These are phyloP conservation scores for Ctenicera cuprea DNA, from an alignment of 2,888 invertebrate genomes.

Conservation along the genomic window DNA sequence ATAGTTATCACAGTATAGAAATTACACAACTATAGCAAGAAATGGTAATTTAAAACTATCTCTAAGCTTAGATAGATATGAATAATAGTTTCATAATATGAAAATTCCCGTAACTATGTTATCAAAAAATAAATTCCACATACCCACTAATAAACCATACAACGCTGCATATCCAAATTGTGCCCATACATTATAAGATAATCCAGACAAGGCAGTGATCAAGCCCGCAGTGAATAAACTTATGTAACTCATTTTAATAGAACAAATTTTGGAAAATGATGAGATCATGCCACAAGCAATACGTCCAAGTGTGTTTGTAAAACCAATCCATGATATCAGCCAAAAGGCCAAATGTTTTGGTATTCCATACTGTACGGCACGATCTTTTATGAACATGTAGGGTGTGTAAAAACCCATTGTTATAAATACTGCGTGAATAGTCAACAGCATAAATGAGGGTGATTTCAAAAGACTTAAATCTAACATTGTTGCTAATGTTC, in stretches of 20 bases:
- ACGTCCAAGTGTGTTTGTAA: constrained; percentile 91
- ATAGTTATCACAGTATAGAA: no score
- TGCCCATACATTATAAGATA: constrained; percentile 75
- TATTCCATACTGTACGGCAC: constrained; percentile 76
- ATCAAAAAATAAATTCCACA: constrained; percentile 69
- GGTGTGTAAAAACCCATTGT: constrained; percentile 96
- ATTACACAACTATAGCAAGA: no score
- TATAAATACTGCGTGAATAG: constrained; percentile 90
- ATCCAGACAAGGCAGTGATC: constrained; percentile 85
- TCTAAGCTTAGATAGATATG: no score
- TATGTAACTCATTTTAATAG: constrained; percentile 52
- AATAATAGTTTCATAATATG: no score
- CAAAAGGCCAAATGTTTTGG: constrained; percentile 75
- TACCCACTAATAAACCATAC: constrained; percentile 92
- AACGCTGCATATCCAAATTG: constrained; percentile 85
- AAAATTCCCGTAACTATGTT: no score
- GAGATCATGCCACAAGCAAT: constrained; percentile 83
- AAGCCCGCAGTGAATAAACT: constrained; percentile 75
- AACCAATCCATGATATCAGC: constrained; percentile 88
- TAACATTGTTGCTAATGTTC: constrained; percentile 86
- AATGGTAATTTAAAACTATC: no score
- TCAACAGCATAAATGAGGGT: constrained; percentile 88
- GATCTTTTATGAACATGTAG: constrained; percentile 82
- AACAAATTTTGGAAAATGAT: constrained; percentile 56
- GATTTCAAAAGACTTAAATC: constrained; percentile 88